Conservation (phyloP, 2,113 vertebrate species). For the Sphaerodactylus townsendi region DNA sequence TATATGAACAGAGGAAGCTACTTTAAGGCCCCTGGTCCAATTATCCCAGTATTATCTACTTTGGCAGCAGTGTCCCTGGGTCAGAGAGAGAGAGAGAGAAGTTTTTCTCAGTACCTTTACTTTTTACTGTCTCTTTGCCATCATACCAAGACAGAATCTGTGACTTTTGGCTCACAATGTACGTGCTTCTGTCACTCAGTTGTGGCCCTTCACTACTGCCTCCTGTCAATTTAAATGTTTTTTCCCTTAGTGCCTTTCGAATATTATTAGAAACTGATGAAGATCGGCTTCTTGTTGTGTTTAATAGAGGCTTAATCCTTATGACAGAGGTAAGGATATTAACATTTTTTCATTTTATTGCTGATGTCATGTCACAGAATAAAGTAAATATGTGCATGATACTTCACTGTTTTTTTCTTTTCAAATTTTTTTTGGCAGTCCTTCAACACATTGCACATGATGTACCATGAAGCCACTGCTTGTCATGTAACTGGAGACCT, state of each 20-base stretch:
- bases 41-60: too few relatives aligned
- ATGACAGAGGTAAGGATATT: conserved; percentile 92
- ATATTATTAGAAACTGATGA: conserved; percentile 98
- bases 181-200: too few relatives aligned
- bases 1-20: too few relatives aligned
- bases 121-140: too few relatives aligned
- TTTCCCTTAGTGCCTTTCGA: conserved; percentile 92
- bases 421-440: conserved; percentile 74
- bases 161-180: too few relatives aligned
- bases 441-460: conserved; percentile 99
- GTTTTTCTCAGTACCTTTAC: too few relatives aligned
- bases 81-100: too few relatives aligned
- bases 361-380: background rate
- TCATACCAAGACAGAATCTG: too few relatives aligned
- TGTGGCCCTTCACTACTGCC: too few relatives aligned
- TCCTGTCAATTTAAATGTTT: too few relatives aligned
- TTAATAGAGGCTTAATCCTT: conserved; percentile 96
- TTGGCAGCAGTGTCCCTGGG: too few relatives aligned
- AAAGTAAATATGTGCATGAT: background rate
- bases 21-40: too few relatives aligned
- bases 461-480: conserved; percentile 99
- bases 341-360: background rate
- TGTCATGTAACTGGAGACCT: conserved; percentile 98
- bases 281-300: conserved; percentile 96
- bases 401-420: background rate